These are phyloP conservation scores for Lacerta viridis DNA, from an alignment of 2,797 vertebrate genomes.

Conservation along the genomic window DNA sequence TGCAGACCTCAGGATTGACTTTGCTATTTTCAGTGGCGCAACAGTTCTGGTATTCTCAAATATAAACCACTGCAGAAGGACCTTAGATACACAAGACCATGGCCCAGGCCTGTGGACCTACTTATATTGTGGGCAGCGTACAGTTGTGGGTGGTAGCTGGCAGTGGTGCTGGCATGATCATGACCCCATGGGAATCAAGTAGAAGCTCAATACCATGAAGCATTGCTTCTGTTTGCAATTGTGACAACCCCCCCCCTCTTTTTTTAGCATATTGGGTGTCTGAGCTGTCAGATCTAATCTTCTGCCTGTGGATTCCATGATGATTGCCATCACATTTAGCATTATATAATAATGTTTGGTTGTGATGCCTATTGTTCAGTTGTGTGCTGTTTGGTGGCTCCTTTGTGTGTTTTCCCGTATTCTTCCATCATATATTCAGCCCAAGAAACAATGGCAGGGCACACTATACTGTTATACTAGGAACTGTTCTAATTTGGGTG, in stretches of 20 bases:
- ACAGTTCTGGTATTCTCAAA: neutral
- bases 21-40: neutral
- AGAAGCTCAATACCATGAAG: neutral
- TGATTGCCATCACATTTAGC: neutral
- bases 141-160: neutral
- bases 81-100: neutral
- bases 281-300: neutral
- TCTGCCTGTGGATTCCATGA: neutral
- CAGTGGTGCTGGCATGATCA: neutral
- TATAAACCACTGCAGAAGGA: neutral
- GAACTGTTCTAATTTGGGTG: slow-evolving; percentile 20
- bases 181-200: neutral
- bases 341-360: neutral
- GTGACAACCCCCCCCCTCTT: neutral
- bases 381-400: neutral
- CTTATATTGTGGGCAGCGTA: no score
- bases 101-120: neutral
- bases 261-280: neutral
- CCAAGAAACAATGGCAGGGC: slow-evolving; percentile 10
- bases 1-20: neutral
- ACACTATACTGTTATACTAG: slow-evolving; percentile 4
- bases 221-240: neutral
- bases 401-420: neutral
- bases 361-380: neutral
- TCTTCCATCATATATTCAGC: neutral